phyloP scores from a whole-genome alignment of 2,113 vertebrate species.

The Oryzias javanicus region DNA sequence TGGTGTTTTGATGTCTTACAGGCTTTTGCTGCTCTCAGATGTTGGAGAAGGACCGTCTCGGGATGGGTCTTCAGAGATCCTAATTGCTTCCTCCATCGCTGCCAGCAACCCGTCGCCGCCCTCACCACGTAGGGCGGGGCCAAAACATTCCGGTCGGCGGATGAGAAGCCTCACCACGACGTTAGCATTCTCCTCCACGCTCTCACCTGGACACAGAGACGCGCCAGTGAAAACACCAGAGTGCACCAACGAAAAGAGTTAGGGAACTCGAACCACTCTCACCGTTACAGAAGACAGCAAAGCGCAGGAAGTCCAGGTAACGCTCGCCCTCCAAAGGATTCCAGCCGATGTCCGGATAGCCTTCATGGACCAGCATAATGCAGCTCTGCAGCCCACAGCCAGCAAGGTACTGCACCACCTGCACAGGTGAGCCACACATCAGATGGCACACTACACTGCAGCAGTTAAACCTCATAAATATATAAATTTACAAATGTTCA shows the following conservation, averaged over 20 bases:
- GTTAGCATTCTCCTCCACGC: constrained; percentile 96
- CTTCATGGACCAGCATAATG: constrained; percentile 86
- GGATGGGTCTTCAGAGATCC: constrained; percentile 87
- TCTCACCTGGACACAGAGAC: constrained; percentile 81
- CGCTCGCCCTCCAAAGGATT: constrained; percentile 96
- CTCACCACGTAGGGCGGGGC: constrained; percentile 91
- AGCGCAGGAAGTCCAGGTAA: constrained; percentile 96
- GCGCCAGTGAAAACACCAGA: not conserved
- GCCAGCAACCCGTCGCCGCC: constrained; percentile 91
- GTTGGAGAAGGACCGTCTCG: constrained; percentile 88
- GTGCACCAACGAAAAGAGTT: not conserved
- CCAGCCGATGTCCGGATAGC: constrained; percentile 96
- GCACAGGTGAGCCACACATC: not conserved
- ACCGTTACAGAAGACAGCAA: constrained; percentile 98
- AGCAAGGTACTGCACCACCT: constrained; percentile 95
- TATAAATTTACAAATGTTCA: not conserved
- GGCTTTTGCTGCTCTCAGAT: constrained; percentile 82
- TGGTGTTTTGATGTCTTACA: constrained; percentile 36
- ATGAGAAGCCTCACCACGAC: constrained; percentile 94
- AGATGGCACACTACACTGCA: too few species aligned
- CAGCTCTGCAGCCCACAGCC: constrained; percentile 96
- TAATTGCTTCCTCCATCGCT: constrained; percentile 92
- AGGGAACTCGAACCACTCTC: constrained; percentile 15
- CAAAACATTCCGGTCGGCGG: constrained; percentile 93
- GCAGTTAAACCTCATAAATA: too few species aligned